Evolutionary conservation across 2,797 vertebrate species (phyloP).

Genomic region (Meriones psammophilus): DNA sequence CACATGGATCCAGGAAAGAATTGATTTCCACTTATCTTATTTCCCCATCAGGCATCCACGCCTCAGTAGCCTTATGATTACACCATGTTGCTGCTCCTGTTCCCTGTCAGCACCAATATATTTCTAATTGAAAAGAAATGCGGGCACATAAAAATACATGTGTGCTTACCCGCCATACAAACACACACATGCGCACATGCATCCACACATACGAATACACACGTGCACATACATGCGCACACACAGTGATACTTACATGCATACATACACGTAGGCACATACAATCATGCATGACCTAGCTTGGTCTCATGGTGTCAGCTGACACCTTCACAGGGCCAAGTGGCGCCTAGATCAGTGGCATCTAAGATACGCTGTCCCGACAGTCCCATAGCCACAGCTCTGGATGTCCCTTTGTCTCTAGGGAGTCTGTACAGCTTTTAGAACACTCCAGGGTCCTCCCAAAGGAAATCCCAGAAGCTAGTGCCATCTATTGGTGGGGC

Average conservation of each 20-base stretch:
- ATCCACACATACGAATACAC: fast-evolving
- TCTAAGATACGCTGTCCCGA: not conserved
- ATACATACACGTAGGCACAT: not conserved
- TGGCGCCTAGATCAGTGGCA: fast-evolving
- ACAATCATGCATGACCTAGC: fast-evolving
- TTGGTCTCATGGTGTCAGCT: not conserved
- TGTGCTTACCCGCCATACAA: not conserved
- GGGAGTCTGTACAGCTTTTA: not conserved
- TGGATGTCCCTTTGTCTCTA: fast-evolving
- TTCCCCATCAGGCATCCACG: fast-evolving
- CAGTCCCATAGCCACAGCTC: not conserved
- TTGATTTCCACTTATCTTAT: constrained; percentile 47
- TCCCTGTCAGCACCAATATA: not conserved
- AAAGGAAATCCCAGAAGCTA: constrained; percentile 29
- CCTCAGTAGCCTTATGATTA: constrained; percentile 53
- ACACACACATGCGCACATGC: fast-evolving
- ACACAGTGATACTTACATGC: fast-evolving
- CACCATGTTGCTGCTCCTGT: not conserved
- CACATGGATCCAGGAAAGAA: not conserved
- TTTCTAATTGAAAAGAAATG: constrained; percentile 57
- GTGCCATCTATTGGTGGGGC: constrained; percentile 25
- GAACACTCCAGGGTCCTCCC: not conserved
- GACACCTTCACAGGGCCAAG: not conserved
- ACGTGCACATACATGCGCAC: fast-evolving
- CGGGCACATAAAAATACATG: not conserved